phyloP scores from a whole-genome alignment of 2,888 invertebrate species.

The Drosophila tanythrix region DNA sequence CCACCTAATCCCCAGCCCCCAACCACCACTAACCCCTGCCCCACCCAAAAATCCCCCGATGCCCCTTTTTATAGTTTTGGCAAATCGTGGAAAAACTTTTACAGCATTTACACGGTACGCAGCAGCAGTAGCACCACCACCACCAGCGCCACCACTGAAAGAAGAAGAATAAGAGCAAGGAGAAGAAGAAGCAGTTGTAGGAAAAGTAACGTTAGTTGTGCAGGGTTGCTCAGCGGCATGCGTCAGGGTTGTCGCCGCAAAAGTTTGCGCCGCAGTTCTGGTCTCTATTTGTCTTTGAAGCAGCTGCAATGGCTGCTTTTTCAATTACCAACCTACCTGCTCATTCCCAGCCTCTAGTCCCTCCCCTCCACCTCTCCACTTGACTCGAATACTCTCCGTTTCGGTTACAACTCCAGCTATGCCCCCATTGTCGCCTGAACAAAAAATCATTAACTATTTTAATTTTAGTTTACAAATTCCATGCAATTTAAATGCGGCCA shows the following conservation, averaged over 20 bases:
- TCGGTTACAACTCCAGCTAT: slow-evolving; percentile 27
- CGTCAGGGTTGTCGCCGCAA: slow-evolving; percentile 75
- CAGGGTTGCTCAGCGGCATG: slow-evolving; percentile 49
- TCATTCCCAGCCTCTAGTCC: not conserved
- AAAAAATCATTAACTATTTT: slow-evolving; percentile 79
- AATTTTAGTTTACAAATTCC: slow-evolving; percentile 79
- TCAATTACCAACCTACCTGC: slow-evolving; percentile 51
- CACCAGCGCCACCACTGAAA: not conserved
- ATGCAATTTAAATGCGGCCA: slow-evolving; percentile 74
- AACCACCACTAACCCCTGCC: not conserved
- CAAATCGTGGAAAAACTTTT: slow-evolving; percentile 79
- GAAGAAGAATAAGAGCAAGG: not conserved
- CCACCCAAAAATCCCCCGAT: slow-evolving; percentile 8
- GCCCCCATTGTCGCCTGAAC: slow-evolving; percentile 71
- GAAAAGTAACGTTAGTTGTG: slow-evolving; percentile 22
- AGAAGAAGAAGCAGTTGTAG: not conserved
- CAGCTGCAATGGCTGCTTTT: slow-evolving; percentile 54
- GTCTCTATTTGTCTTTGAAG: slow-evolving; percentile 72
- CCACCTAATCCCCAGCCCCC: not conserved
- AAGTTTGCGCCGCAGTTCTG: slow-evolving; percentile 67
- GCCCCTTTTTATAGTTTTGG: slow-evolving; percentile 74
- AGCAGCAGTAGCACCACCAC: not conserved
- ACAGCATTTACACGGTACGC: slow-evolving; percentile 74
- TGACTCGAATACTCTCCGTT: not conserved
- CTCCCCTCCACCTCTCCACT: no score